Conservation (phyloP, 2,888 invertebrate genomes). For the Tortrix viridana region DNA sequence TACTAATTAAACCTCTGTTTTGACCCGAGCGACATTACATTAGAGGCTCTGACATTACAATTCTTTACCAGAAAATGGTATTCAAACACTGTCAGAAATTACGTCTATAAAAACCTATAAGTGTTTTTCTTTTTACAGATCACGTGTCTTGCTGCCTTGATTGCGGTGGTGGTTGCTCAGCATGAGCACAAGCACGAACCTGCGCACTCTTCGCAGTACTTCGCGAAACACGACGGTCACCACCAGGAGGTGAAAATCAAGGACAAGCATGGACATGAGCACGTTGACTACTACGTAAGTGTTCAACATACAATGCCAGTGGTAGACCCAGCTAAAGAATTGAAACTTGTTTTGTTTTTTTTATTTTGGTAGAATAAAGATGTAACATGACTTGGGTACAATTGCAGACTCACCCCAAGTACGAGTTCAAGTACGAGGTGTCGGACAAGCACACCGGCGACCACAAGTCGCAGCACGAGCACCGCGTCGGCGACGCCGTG, state of each 20-base stretch:
- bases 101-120: background rate
- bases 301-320: background rate
- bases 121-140: slow-evolving; percentile 43
- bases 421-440: slow-evolving; percentile 75
- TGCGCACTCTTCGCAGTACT: slow-evolving; percentile 67
- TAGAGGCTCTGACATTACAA: too few relatives aligned
- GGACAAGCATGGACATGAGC: slow-evolving; percentile 51
- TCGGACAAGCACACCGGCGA: slow-evolving; percentile 74
- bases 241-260: slow-evolving; percentile 55
- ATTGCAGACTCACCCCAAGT: slow-evolving; percentile 64
- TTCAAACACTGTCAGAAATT: too few relatives aligned
- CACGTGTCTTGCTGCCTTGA: slow-evolving; percentile 55
- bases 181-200: slow-evolving; percentile 62
- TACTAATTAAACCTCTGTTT: too few relatives aligned
- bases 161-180: slow-evolving; percentile 53
- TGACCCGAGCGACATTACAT: too few relatives aligned
- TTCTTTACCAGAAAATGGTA: too few relatives aligned
- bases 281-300: slow-evolving; percentile 56
- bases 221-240: slow-evolving; percentile 64
- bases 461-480: slow-evolving; percentile 71
- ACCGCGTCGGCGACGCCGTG: slow-evolving; percentile 69
- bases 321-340: too few relatives aligned
- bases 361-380: too few relatives aligned
- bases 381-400: background rate
- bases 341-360: too few relatives aligned